Evolutionary conservation across 2,797 vertebrate species (phyloP).

Genomic region (Fistularia tabacaria): DNA sequence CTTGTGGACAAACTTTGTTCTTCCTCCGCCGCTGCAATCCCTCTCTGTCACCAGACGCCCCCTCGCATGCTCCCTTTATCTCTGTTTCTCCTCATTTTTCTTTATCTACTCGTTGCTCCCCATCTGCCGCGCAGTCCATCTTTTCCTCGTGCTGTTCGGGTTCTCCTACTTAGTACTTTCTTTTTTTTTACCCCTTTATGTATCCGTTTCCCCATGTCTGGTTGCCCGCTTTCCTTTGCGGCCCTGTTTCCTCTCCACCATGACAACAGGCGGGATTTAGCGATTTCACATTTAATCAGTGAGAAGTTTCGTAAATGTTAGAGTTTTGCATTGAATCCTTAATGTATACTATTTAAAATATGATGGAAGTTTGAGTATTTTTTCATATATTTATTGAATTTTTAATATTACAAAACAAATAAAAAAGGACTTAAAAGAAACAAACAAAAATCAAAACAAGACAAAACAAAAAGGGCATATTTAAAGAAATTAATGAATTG

Average conservation of each 20-base stretch:
- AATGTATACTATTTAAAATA: no score
- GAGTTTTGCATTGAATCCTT: no score
- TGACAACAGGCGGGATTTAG: conserved; percentile 11
- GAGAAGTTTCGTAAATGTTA: no score
- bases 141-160: conserved; percentile 29
- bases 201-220: conserved; percentile 10
- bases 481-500: no score
- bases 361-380: no score
- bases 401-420: no score
- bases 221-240: conserved; percentile 6
- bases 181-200: conserved; percentile 42
- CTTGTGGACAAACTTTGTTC: conserved; percentile 47
- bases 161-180: conserved; percentile 22
- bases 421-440: no score
- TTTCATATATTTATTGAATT: no score
- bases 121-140: conserved; percentile 29
- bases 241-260: background rate
- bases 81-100: conserved; percentile 31
- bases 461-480: no score
- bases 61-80: conserved; percentile 25
- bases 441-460: no score
- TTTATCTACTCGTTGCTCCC: conserved; percentile 40
- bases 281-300: no score
- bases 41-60: conserved; percentile 43
- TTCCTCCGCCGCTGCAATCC: conserved; percentile 31